These are phyloP conservation scores for Dicrurus megarhynchus DNA, from an alignment of 2,113 vertebrate species.

Conservation along the genomic window DNA sequence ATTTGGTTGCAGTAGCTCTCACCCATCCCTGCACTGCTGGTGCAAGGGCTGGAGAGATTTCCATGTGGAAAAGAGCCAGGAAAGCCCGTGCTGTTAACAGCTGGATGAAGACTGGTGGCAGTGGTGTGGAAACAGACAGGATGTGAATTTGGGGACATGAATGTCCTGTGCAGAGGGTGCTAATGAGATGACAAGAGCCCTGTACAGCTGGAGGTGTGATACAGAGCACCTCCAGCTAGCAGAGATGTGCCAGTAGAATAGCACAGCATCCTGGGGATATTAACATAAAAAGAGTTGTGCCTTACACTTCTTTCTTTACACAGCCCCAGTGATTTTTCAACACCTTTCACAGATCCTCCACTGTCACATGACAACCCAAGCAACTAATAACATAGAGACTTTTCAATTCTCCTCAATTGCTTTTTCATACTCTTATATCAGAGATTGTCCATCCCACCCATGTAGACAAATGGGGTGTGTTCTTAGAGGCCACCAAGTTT, in stretches of 20 bases:
- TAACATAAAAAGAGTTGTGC: not conserved
- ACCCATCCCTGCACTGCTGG: not conserved
- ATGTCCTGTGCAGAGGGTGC: not conserved
- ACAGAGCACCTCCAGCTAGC: not conserved
- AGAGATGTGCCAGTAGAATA: too few relatives aligned
- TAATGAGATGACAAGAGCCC: not conserved
- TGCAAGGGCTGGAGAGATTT: not conserved
- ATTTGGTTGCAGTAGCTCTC: not conserved
- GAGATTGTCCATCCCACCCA: not conserved
- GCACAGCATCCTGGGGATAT: not conserved
- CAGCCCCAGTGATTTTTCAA: not conserved
- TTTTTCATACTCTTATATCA: not conserved
- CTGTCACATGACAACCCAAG: not conserved
- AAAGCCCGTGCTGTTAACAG: not conserved
- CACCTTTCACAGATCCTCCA: not conserved
- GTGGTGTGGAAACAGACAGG: not conserved
- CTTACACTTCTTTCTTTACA: not conserved
- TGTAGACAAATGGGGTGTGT: accelerated
- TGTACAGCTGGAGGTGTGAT: not conserved
- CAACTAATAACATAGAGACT: not conserved
- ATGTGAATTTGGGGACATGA: not conserved
- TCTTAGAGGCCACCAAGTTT: not conserved
- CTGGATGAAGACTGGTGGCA: not conserved
- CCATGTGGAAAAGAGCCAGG: accelerated
- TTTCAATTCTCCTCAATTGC: not conserved